A percentile compares a stretch with the other conserved stretches of the same genome.
phyloP scores from a whole-genome alignment of 1,140 invertebrate species.

The Liolophura sinensis region DNA sequence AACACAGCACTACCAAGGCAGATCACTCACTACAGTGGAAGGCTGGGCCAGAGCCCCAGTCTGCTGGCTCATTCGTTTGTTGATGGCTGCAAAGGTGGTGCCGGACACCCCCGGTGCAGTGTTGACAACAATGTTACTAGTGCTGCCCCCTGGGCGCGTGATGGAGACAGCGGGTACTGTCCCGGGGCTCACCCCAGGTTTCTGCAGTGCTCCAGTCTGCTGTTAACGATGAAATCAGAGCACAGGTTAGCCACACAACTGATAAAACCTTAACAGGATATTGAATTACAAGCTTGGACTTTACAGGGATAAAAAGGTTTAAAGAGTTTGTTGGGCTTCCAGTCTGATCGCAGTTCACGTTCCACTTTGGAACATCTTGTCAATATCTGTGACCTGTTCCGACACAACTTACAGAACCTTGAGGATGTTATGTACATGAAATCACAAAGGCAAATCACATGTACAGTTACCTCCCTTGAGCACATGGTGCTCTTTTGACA shows the following conservation, averaged over 20 bases:
- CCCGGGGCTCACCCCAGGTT: constrained; percentile 27
- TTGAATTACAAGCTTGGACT: background rate
- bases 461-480: too few species aligned
- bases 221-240: background rate
- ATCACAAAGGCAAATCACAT: too few species aligned
- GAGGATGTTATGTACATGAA: too few species aligned
- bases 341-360: too few species aligned
- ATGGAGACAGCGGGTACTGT: constrained; percentile 41
- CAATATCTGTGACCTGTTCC: too few species aligned
- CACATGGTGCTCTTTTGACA: too few species aligned
- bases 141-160: constrained; percentile 26
- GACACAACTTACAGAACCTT: too few species aligned
- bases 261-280: background rate
- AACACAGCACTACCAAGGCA: background rate
- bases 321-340: too few species aligned
- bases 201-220: constrained; percentile 33
- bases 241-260: too few species aligned
- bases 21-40: constrained; percentile 28
- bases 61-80: constrained; percentile 46
- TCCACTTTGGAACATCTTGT: too few species aligned
- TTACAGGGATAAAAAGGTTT: too few species aligned
- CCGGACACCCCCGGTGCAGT: constrained; percentile 27
- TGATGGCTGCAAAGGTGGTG: constrained; percentile 43
- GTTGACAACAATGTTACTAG: constrained; percentile 47
- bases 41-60: constrained; percentile 19